These are phyloP conservation scores for Tinea semifulvella DNA, from an alignment of 2,888 invertebrate genomes.

Conservation along the genomic window DNA sequence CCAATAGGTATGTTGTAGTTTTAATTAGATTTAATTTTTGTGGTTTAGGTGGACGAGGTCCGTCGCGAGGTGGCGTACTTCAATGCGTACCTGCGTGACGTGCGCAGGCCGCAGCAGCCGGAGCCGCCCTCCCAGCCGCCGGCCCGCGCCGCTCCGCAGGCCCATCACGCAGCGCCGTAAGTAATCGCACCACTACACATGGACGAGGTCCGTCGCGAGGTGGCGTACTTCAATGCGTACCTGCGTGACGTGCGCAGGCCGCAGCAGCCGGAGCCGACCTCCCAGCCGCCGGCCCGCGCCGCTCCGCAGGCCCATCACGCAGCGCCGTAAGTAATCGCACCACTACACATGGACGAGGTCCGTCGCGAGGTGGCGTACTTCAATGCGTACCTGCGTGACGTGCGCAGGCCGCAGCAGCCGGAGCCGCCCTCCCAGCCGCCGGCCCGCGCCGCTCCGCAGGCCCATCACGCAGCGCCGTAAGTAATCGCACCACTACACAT, in stretches of 20 bases:
- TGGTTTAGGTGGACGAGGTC: slow-evolving; percentile 91
- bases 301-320: slow-evolving; percentile 22
- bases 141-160: slow-evolving; percentile 22
- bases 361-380: slow-evolving; percentile 97
- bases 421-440: slow-evolving; percentile 76
- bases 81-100: slow-evolving; percentile 95
- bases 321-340: slow-evolving; percentile 29
- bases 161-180: slow-evolving; percentile 25
- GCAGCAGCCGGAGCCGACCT: slow-evolving; percentile 87
- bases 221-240: slow-evolving; percentile 98
- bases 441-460: slow-evolving; percentile 22
- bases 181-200: no score
- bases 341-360: slow-evolving; percentile 87
- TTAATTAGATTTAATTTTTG: no score
- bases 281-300: slow-evolving; percentile 42
- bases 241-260: slow-evolving; percentile 93
- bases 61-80: slow-evolving; percentile 97
- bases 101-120: slow-evolving; percentile 92
- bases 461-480: slow-evolving; percentile 25
- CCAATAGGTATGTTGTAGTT: no score
- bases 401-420: slow-evolving; percentile 92
- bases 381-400: slow-evolving; percentile 95
- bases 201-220: slow-evolving; percentile 96
- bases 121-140: slow-evolving; percentile 76
- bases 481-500: slow-evolving; percentile 65